Conservation (phyloP, 1,140 invertebrate genomes). For the Plutomurus gul region DNA sequence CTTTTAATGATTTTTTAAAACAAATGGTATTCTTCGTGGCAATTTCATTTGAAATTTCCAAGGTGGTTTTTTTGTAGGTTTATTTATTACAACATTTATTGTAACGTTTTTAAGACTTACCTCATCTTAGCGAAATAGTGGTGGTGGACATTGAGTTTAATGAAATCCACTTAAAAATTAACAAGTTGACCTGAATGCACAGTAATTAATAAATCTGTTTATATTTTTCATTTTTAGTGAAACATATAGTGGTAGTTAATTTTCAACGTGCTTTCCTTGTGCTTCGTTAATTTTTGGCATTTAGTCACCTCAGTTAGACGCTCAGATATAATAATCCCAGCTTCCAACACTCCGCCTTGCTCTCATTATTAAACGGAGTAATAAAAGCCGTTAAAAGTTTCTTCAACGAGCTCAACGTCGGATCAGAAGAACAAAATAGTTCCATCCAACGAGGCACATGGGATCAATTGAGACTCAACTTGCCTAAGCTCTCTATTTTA, state of each 20-base stretch:
- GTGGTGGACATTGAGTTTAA: no score
- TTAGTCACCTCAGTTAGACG: slow-evolving; percentile 4
- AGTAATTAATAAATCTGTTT: slow-evolving; percentile 27
- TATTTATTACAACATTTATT: no score
- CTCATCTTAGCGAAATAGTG: no score
- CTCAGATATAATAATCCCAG: slow-evolving; percentile 1
- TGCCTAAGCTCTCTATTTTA: slow-evolving; percentile 7
- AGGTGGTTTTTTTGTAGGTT: no score
- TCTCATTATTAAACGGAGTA: slow-evolving; percentile 28
- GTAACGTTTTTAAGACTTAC: no score
- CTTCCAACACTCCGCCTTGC: not conserved
- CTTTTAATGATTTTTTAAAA: no score
- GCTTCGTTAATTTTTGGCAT: not conserved
- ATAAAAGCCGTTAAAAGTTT: slow-evolving; percentile 41
- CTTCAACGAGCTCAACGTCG: slow-evolving; percentile 21
- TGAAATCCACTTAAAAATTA: slow-evolving; percentile 20
- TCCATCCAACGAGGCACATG: slow-evolving; percentile 11
- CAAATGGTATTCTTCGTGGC: no score
- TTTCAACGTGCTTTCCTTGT: slow-evolving; percentile 5
- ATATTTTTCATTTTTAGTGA: not conserved
- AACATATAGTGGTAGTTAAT: slow-evolving; percentile 6
- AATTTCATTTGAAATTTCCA: no score
- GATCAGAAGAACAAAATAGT: slow-evolving; percentile 33
- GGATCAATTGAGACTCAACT: slow-evolving; percentile 36
- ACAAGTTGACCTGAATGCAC: slow-evolving; percentile 1